These are phyloP conservation scores for Melanophora roralis DNA, from an alignment of 2,888 invertebrate species.

Conservation along the genomic window DNA sequence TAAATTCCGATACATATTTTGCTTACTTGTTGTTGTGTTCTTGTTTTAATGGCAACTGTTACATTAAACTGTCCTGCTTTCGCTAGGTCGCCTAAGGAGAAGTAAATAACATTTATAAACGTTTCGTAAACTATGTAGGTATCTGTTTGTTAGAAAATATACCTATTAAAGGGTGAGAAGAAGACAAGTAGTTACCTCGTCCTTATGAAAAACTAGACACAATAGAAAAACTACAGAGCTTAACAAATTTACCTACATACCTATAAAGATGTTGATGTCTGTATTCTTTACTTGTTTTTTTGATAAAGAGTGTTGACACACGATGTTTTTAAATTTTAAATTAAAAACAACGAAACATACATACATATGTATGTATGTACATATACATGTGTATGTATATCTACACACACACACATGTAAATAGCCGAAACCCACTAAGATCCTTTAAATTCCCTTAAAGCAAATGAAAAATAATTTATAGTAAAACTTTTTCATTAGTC, in stretches of 20 bases:
- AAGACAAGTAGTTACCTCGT: constrained; percentile 19
- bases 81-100: constrained; percentile 53
- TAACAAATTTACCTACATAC: not conserved
- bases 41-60: constrained; percentile 37
- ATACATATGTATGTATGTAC: not conserved
- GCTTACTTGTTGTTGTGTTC: not conserved
- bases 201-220: not conserved
- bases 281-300: too few species aligned
- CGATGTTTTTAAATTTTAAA: too few species aligned
- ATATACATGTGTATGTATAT: not conserved
- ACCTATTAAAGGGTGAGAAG: not conserved
- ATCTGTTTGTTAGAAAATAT: too few species aligned
- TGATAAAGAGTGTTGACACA: too few species aligned
- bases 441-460: too few species aligned
- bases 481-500: too few species aligned
- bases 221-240: not conserved
- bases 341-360: too few species aligned
- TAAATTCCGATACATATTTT: constrained; percentile 30
- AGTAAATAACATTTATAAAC: too few species aligned
- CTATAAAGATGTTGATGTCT: too few species aligned
- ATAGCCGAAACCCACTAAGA: too few species aligned
- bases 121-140: constrained; percentile 40
- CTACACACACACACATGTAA: not conserved
- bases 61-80: constrained; percentile 58
- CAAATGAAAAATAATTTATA: too few species aligned